Percentiles rank a stretch among this genome's conserved stretches.
phyloP scores from a whole-genome alignment of 1,140 invertebrate species.

The Physella acuta region DNA sequence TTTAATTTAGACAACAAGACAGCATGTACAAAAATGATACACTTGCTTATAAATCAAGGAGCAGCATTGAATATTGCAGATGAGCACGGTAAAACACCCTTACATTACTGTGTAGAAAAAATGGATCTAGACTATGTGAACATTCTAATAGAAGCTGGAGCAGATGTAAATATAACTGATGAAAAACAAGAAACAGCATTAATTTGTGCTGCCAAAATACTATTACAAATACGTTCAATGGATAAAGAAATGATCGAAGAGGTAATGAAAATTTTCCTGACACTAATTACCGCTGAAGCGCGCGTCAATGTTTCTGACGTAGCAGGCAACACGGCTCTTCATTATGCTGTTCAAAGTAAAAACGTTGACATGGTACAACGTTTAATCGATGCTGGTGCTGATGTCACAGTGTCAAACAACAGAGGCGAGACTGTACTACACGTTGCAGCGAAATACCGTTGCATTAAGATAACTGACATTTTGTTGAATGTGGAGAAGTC shows the following conservation, averaged over 20 bases:
- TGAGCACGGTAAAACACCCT: neutral
- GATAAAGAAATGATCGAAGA: neutral
- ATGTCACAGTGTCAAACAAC: too few species aligned
- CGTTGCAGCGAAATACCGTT: too few species aligned
- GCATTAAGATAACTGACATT: too few species aligned
- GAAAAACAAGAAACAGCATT: neutral
- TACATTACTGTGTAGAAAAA: neutral
- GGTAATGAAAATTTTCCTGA: too few species aligned
- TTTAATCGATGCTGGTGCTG: too few species aligned
- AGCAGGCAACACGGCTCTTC: neutral
- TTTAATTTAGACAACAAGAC: neutral
- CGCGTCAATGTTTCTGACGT: neutral
- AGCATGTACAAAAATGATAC: neutral
- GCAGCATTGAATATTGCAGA: neutral
- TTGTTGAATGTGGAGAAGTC: too few species aligned
- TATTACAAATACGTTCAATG: neutral
- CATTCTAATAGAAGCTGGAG: neutral
- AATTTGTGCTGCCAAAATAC: neutral
- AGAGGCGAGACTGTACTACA: too few species aligned
- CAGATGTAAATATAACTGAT: neutral
- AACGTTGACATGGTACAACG: neutral
- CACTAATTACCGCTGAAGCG: too few species aligned
- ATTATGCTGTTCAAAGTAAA: neutral
- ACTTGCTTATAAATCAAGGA: neutral
- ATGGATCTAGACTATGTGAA: neutral